Percentiles rank a stretch among this genome's conserved stretches.
Evolutionary conservation across 2,113 vertebrate genomes (phyloP).

Genomic region (Xyliphius kryptos): DNA sequence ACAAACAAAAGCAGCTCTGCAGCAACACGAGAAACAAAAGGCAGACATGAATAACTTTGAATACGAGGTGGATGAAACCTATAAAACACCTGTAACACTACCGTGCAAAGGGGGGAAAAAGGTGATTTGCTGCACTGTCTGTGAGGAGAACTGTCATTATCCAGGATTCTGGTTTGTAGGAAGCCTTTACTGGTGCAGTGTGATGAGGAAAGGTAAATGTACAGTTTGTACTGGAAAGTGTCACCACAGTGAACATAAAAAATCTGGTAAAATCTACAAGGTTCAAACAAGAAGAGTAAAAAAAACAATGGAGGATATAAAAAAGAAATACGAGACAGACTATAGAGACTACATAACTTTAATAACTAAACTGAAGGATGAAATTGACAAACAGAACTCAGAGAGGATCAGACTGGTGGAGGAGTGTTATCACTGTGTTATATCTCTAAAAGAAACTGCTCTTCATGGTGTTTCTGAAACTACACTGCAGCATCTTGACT

Average conservation of each 20-base stretch:
- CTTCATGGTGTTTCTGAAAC: neutral
- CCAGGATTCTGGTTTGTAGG: conserved; percentile 14
- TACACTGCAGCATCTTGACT: neutral
- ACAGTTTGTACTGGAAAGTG: conserved; percentile 21
- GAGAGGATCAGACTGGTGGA: neutral
- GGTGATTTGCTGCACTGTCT: conserved; percentile 16
- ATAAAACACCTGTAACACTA: neutral
- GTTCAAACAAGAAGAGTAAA: neutral
- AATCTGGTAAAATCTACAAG: neutral
- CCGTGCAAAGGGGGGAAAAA: neutral
- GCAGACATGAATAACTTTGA: neutral
- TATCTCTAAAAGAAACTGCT: neutral
- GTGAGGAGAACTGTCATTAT: conserved; percentile 31
- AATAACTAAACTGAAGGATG: neutral
- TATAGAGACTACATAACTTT: neutral
- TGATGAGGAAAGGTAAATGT: conserved; percentile 10
- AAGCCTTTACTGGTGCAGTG: neutral
- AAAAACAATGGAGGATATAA: neutral
- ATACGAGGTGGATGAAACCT: neutral
- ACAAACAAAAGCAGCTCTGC: neutral
- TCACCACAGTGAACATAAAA: conserved; percentile 9
- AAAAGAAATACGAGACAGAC: neutral
- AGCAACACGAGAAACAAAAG: neutral
- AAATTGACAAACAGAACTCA: neutral
- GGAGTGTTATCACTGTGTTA: neutral